Conservation (phyloP, 2,113 vertebrate species). For the Lates calcarifer region DNA sequence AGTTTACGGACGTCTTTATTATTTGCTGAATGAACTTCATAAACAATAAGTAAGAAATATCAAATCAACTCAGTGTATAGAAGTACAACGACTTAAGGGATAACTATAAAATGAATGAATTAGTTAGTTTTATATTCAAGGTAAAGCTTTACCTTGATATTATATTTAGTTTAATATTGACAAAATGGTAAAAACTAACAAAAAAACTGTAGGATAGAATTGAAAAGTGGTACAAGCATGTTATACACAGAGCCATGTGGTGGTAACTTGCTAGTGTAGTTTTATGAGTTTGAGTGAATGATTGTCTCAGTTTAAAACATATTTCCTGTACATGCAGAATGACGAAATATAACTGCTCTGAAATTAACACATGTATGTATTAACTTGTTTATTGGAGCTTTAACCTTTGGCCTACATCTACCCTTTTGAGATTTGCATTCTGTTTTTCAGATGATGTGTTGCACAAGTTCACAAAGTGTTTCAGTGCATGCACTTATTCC, state of each 20-base stretch:
- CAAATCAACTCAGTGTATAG: not conserved
- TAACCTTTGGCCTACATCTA: conserved; percentile 51
- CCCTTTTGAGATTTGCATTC: conserved; percentile 28
- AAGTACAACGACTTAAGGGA: not conserved
- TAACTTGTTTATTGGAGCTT: conserved; percentile 19
- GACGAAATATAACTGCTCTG: not conserved
- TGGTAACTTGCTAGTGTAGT: not conserved
- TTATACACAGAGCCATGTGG: not conserved
- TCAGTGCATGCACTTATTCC: not conserved
- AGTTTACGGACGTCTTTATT: not conserved
- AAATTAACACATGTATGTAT: not conserved
- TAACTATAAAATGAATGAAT: not conserved
- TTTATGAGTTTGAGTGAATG: conserved; percentile 16
- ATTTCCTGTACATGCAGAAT: not conserved
- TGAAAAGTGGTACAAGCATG: not conserved
- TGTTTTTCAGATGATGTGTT: conserved; percentile 32
- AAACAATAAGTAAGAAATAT: not conserved
- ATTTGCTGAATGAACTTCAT: not conserved
- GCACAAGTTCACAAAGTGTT: conserved; percentile 33
- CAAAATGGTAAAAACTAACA: too few species aligned
- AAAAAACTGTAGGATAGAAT: not conserved
- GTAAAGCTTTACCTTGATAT: not conserved
- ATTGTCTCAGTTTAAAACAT: not conserved
- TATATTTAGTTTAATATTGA: not conserved
- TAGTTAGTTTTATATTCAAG: not conserved